Conservation (phyloP, 2,888 invertebrate genomes). For the Metacarcinus magister region DNA sequence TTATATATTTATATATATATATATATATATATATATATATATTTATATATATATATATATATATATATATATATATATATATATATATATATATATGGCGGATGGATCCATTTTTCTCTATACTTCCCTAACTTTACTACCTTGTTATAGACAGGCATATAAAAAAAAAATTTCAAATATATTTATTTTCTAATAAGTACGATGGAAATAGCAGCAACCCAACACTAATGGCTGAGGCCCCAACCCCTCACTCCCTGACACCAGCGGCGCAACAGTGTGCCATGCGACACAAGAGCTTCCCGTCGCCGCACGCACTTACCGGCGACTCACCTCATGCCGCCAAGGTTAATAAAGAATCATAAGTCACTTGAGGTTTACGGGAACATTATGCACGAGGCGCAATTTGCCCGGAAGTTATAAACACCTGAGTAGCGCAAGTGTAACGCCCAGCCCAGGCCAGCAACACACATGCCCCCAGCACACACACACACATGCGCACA, state of each 20-base stretch:
- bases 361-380: neutral
- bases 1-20: neutral
- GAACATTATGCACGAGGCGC: neutral
- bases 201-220: neutral
- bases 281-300: neutral
- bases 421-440: neutral
- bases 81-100: neutral
- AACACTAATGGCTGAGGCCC: neutral
- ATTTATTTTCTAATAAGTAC: neutral
- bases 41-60: neutral
- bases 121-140: neutral
- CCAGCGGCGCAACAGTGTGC: neutral
- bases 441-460: neutral
- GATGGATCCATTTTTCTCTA: neutral
- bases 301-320: neutral
- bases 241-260: neutral
- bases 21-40: neutral
- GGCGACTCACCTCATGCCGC: neutral
- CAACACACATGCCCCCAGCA: neutral
- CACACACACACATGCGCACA: neutral
- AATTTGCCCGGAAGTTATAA: constrained; percentile 5
- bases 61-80: neutral
- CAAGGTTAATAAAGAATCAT: neutral
- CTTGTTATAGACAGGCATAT: constrained; percentile 12
- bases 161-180: neutral